A percentile compares a stretch with the other conserved stretches of the same genome.
Evolutionary conservation across 2,888 invertebrate genomes (phyloP).

Genomic region (Eilema depressum): DNA sequence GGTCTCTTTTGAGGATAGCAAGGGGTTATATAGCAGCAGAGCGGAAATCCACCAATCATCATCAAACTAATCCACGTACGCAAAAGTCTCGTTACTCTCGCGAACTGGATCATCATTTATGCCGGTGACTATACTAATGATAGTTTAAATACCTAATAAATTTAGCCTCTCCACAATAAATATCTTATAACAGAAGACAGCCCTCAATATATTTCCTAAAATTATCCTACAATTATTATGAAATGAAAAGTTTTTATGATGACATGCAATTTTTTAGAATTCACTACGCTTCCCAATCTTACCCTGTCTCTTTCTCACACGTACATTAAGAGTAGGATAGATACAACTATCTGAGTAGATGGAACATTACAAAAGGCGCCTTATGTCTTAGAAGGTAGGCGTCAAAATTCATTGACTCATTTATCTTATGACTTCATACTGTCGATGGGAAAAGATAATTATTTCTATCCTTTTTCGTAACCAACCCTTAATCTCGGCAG

Average conservation of each 20-base stretch:
- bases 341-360: neutral
- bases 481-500: constrained; percentile 11
- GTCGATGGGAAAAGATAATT: neutral
- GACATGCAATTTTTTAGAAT: neutral
- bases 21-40: too few relatives aligned
- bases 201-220: neutral
- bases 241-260: neutral
- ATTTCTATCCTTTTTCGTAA: neutral
- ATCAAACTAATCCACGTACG: too few relatives aligned
- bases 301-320: too few relatives aligned
- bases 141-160: neutral
- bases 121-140: too few relatives aligned
- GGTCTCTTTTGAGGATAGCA: too few relatives aligned
- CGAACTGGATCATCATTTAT: too few relatives aligned
- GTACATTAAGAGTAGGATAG: neutral
- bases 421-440: too few relatives aligned
- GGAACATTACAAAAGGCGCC: neutral
- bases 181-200: neutral
- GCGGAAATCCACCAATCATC: too few relatives aligned
- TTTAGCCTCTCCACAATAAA: constrained; percentile 1
- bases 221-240: neutral
- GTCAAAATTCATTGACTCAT: too few relatives aligned
- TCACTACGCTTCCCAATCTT: neutral
- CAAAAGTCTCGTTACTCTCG: too few relatives aligned
- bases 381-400: too few relatives aligned